Percentiles rank a stretch among this genome's conserved stretches.
phyloP scores from a whole-genome alignment of 2,888 invertebrate genomes.

The Troilus luridus region DNA sequence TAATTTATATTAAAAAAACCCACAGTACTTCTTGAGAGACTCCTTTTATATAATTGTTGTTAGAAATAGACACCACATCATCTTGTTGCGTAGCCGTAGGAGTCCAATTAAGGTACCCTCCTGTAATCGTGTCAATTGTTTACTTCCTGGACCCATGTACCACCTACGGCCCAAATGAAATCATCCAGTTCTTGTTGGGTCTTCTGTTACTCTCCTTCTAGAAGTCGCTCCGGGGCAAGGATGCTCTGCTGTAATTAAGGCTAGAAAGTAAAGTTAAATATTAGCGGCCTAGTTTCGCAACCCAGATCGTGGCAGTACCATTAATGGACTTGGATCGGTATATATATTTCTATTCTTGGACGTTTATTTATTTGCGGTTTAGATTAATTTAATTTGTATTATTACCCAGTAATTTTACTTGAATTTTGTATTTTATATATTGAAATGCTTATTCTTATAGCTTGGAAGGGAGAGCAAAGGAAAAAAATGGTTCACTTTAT shows the following conservation, averaged over 20 bases:
- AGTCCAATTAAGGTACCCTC: not conserved
- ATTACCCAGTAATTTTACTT: no score
- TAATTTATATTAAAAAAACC: no score
- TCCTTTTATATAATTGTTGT: not conserved
- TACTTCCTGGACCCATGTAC: not conserved
- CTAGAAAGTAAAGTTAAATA: conserved; percentile 18
- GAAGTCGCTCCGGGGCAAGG: not conserved
- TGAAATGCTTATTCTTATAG: no score
- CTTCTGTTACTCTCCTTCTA: not conserved
- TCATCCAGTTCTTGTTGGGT: not conserved
- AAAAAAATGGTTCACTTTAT: no score
- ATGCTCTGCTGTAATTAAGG: conserved; percentile 24
- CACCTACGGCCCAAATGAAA: not conserved
- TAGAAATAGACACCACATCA: not conserved
- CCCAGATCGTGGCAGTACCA: conserved; percentile 18
- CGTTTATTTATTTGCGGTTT: no score
- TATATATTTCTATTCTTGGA: not conserved
- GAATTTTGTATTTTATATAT: no score
- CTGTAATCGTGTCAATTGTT: not conserved
- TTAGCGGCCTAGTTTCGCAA: not conserved
- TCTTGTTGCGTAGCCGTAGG: not conserved
- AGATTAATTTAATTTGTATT: no score
- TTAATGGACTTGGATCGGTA: not conserved
- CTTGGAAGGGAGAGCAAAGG: no score
- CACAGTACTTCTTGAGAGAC: not conserved